Evolutionary conservation across 2,797 vertebrate species (phyloP).

Genomic region (Oryzias dopingdopingensis): DNA sequence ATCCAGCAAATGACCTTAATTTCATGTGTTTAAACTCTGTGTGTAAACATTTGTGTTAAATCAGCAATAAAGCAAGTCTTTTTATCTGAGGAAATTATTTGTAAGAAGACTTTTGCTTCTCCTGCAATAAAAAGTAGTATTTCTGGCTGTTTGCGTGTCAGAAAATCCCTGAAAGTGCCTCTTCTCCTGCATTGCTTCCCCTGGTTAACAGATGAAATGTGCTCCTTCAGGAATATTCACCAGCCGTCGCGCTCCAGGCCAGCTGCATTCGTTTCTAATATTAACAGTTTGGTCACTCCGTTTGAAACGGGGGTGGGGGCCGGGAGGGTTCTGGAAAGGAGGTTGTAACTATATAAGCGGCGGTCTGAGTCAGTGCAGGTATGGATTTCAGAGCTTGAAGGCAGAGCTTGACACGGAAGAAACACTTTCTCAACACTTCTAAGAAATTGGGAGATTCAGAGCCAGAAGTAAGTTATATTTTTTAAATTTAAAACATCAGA

Average conservation of each 20-base stretch:
- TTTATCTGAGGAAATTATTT: constrained; percentile 23
- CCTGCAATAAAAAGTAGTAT: constrained; percentile 10
- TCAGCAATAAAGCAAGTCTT: constrained; percentile 70
- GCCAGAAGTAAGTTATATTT: constrained; percentile 48
- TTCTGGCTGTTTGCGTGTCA: constrained; percentile 12
- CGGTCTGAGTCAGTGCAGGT: constrained; percentile 19
- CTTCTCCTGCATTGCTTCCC: constrained; percentile 31
- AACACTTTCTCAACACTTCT: constrained; percentile 16
- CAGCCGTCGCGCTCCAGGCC: constrained; percentile 16
- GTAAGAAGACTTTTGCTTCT: too few relatives aligned
- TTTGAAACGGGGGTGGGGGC: constrained; percentile 2
- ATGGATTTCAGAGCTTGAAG: constrained; percentile 31
- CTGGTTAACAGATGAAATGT: constrained; percentile 27
- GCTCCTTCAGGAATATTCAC: constrained; percentile 60
- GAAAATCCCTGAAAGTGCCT: constrained; percentile 15
- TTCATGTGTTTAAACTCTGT: constrained; percentile 47
- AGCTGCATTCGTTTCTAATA: constrained; percentile 57
- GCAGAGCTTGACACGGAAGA: constrained; percentile 19
- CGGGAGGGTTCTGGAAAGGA: constrained; percentile 62
- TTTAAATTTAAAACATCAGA: background rate
- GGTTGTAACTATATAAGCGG: constrained; percentile 52
- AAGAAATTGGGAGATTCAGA: constrained; percentile 10
- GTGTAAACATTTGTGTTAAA: constrained; percentile 62
- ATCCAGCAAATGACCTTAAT: constrained; percentile 34
- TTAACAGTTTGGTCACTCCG: constrained; percentile 60